Base-by-base conservation (phyloP, 2,888 invertebrate genomes). In the Drosophila nigritarsus region DNA sequence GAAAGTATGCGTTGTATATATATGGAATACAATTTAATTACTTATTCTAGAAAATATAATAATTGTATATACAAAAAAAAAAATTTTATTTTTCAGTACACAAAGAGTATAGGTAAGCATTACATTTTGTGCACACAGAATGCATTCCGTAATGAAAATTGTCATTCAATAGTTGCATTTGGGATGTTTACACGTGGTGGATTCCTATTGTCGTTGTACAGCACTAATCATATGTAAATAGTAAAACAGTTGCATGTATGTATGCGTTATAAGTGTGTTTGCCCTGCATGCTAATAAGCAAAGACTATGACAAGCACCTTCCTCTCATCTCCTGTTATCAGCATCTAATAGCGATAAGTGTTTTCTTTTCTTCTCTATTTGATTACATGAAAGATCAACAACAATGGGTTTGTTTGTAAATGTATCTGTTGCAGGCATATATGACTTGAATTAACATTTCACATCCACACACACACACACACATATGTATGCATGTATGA, bases 331-430 rank as follows among this genome's bases (percentile, higher is more conserved):
- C 5, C 24, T 18, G 48, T 49, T 73, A 51, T 48, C 48, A 24
- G 36, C 36, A 48, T 24, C 29, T 36, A 15, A 42, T n/a, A 50
- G 34, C 29, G 45, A 51, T 36, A 53, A 49, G 65, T 65, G 60
- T 24, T 64, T 73, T 81, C 45, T 24, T 24, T 24, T 15, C 45
- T 24, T 45, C 15, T 81, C 78, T 73, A 64, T 66, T 78, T 68
- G 78, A 78, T 68, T 62, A 64, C 58, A 59, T 63, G 66, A 76
- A 56, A 56, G 65, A 82, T 73, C 78, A 81, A 55, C 56, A 73
- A 69, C 68, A 71, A 63, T 54, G 18, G 32, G 20, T 60, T 9
- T 45, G 36, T 40, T 5, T 42, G 49, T 40, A 40, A 54, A n/a
- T 59, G 32, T 20, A 36, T 32, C 18, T 27, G 54, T 15, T 24